Evolutionary conservation across 2,888 invertebrate genomes (phyloP).

Genomic region (Temnothorax unifasciatus): DNA sequence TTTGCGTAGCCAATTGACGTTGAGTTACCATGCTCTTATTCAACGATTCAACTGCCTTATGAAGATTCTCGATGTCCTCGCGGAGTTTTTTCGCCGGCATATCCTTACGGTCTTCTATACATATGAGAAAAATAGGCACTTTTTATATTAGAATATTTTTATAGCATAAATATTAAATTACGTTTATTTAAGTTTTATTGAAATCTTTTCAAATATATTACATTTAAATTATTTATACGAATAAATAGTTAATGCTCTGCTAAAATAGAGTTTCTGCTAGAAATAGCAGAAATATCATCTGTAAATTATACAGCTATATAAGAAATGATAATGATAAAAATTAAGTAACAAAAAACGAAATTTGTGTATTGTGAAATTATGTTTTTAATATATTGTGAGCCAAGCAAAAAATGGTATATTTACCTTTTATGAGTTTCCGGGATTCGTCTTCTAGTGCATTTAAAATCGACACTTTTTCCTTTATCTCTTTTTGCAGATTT

Average conservation of each 20-base stretch:
- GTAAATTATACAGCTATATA: not conserved
- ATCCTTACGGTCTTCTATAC: conserved; percentile 88
- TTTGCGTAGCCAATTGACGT: conserved; percentile 91
- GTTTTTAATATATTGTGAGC: conserved; percentile 73
- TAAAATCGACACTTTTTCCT: conserved; percentile 91
- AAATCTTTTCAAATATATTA: not conserved
- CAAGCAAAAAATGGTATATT: conserved; percentile 31
- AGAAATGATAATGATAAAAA: not conserved
- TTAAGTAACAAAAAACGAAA: not conserved
- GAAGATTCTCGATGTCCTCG: conserved; percentile 91
- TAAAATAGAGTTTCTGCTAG: not conserved
- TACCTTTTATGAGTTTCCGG: conserved; percentile 89
- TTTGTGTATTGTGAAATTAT: not conserved
- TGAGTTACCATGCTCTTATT: conserved; percentile 93
- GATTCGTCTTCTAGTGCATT: conserved; percentile 93
- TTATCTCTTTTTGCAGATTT: conserved; percentile 91
- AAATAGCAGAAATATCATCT: not conserved
- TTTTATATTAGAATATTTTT: conserved; percentile 22
- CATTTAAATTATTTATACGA: not conserved
- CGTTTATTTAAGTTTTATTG: not conserved
- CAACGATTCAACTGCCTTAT: conserved; percentile 92
- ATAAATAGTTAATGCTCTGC: too few relatives aligned
- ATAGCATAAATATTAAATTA: not conserved
- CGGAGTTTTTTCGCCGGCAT: conserved; percentile 92
- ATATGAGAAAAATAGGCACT: not conserved